Percentiles rank a stretch among this genome's conserved stretches.
Evolutionary conservation across 2,113 vertebrate genomes (phyloP).

Genomic region (Malurus alboscapulatus): DNA sequence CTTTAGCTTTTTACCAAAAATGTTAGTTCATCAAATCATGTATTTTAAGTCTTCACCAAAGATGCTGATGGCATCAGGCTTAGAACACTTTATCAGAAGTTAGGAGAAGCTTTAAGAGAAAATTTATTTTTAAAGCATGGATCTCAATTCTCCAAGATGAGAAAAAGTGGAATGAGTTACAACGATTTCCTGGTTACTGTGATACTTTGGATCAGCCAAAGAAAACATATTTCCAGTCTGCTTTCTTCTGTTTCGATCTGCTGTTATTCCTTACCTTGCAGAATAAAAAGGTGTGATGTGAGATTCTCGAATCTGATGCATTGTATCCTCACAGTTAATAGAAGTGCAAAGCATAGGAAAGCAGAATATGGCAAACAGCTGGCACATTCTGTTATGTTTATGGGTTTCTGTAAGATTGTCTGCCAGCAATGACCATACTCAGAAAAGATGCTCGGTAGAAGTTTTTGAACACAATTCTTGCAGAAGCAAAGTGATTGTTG

Average conservation of each 20-base stretch:
- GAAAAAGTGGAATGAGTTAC: background rate
- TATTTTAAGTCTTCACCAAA: background rate
- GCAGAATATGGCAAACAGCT: slow-evolving; percentile 27
- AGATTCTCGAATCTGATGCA: background rate
- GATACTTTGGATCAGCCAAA: background rate
- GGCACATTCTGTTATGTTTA: background rate
- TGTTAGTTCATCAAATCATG: background rate
- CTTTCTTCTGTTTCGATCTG: background rate
- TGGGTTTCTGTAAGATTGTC: background rate
- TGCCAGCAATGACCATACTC: slow-evolving; percentile 1
- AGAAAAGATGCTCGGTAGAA: background rate
- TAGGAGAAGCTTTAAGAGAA: background rate
- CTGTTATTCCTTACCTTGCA: background rate
- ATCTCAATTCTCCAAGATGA: background rate
- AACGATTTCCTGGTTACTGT: background rate
- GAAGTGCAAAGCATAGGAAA: background rate
- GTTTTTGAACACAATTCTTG: background rate
- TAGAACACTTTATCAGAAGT: background rate
- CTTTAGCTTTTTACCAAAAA: background rate
- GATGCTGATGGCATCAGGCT: background rate
- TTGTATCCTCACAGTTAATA: background rate
- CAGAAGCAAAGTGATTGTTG: background rate
- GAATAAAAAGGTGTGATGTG: background rate
- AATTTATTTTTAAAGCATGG: background rate
- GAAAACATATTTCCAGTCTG: background rate